Conservation (phyloP, 1,140 invertebrate species). For the Cyclargus thomasi region DNA sequence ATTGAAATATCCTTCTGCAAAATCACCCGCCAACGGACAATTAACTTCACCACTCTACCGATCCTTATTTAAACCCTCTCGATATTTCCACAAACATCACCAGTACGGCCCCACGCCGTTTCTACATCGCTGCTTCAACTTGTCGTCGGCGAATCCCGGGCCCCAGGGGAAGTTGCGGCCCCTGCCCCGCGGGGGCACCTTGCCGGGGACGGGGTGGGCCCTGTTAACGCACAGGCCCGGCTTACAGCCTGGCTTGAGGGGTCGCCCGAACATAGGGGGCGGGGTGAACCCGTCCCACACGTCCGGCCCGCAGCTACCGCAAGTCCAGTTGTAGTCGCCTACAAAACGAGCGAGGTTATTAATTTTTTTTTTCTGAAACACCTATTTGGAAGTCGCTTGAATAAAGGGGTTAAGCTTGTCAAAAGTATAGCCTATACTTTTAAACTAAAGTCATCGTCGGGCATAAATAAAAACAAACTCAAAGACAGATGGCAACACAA, state of each 20-base stretch:
- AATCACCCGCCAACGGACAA: too few relatives aligned
- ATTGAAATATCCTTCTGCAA: too few relatives aligned
- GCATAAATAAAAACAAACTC: too few relatives aligned
- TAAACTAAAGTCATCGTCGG: too few relatives aligned
- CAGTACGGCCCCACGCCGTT: constrained; percentile 57
- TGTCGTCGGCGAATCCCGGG: constrained; percentile 44
- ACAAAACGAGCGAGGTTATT: constrained; percentile 24
- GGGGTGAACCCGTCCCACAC: constrained; percentile 45
- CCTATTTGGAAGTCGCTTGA: too few relatives aligned
- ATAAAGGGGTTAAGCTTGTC: too few relatives aligned
- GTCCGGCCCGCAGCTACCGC: constrained; percentile 50
- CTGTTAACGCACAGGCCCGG: constrained; percentile 45
- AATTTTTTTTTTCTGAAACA: too few relatives aligned
- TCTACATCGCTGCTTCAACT: constrained; percentile 52
- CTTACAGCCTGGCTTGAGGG: constrained; percentile 52
- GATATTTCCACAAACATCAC: constrained; percentile 33
- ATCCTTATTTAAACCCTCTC: neutral
- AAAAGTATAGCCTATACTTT: too few relatives aligned
- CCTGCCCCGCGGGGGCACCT: constrained; percentile 36
- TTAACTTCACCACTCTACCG: too few relatives aligned
- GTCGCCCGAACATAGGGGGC: constrained; percentile 38
- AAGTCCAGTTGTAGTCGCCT: constrained; percentile 57
- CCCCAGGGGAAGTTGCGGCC: constrained; percentile 56
- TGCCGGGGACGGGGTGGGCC: constrained; percentile 41
- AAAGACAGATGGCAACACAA: too few relatives aligned